These are phyloP conservation scores for Oryzias javanicus DNA, from an alignment of 2,113 vertebrate species.

Conservation along the genomic window DNA sequence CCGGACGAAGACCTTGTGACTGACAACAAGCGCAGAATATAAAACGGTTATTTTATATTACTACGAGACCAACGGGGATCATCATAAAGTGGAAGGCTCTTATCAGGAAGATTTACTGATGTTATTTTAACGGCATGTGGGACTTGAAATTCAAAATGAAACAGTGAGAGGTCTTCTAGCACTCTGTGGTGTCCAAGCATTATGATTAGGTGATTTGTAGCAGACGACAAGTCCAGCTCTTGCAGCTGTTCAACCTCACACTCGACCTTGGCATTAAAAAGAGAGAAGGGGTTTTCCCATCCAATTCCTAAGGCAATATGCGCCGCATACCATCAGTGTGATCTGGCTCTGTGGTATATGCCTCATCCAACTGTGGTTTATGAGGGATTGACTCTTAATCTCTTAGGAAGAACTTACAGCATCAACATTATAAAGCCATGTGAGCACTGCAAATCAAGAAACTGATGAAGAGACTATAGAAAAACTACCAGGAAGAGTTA, in stretches of 20 bases:
- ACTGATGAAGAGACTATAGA: too few relatives aligned
- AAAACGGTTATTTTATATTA: not conserved
- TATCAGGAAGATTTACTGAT: not conserved
- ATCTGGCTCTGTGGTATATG: constrained; percentile 52
- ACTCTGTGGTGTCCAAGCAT: not conserved
- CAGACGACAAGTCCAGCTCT: constrained; percentile 10
- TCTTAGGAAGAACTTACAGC: constrained; percentile 51
- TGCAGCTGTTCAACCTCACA: constrained; percentile 52
- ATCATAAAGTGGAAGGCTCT: not conserved
- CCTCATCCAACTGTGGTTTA: constrained; percentile 62
- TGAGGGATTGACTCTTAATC: constrained; percentile 61
- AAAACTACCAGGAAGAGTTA: too few relatives aligned
- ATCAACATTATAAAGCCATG: constrained; percentile 1
- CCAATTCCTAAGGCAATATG: constrained; percentile 15
- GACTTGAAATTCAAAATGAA: not conserved
- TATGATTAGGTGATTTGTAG: constrained; percentile 22
- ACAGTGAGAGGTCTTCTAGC: not conserved
- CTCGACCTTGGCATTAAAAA: constrained; percentile 32
- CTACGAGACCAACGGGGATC: not conserved
- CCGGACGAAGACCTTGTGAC: not conserved
- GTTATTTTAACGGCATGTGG: not conserved
- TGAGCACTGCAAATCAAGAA: too few relatives aligned
- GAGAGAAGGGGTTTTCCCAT: constrained; percentile 53
- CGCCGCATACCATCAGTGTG: constrained; percentile 40
- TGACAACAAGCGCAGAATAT: not conserved